These are phyloP conservation scores for Dryobates pubescens DNA, from an alignment of 2,797 vertebrate species.

Conservation along the genomic window DNA sequence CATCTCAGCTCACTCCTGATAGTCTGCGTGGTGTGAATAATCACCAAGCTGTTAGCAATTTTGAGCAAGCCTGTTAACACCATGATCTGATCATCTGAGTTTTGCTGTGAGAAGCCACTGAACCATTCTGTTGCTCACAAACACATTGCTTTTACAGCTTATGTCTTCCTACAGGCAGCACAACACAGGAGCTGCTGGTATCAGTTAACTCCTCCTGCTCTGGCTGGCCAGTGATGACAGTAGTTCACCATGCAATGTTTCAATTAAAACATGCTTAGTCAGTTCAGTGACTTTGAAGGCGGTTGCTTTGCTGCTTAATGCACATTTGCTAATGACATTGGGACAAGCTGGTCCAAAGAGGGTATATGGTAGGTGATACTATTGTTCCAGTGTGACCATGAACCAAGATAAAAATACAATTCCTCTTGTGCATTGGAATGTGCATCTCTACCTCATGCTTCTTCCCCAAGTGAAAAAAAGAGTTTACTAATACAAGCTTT, in stretches of 20 bases:
- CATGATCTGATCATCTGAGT: background rate
- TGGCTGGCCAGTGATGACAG: background rate
- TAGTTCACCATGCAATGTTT: background rate
- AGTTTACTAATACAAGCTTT: background rate
- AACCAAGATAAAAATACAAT: background rate
- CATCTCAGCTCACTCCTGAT: background rate
- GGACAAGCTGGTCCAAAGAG: background rate
- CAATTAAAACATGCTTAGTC: background rate
- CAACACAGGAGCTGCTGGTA: background rate
- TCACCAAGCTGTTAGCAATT: slow-evolving; percentile 34
- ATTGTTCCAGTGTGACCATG: background rate
- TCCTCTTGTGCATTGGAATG: background rate
- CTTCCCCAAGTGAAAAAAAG: background rate
- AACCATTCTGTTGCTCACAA: background rate
- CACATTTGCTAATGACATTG: background rate
- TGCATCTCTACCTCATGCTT: background rate
- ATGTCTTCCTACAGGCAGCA: accelerated
- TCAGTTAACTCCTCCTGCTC: background rate
- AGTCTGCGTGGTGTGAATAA: slow-evolving; percentile 5
- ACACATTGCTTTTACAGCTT: background rate
- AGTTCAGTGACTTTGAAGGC: background rate
- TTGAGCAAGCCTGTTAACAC: slow-evolving; percentile 13
- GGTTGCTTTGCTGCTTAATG: background rate
- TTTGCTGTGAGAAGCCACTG: accelerated
- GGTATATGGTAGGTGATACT: background rate